Evolutionary conservation across 2,113 vertebrate genomes (phyloP).

Genomic region (Eptesicus fuscus): DNA sequence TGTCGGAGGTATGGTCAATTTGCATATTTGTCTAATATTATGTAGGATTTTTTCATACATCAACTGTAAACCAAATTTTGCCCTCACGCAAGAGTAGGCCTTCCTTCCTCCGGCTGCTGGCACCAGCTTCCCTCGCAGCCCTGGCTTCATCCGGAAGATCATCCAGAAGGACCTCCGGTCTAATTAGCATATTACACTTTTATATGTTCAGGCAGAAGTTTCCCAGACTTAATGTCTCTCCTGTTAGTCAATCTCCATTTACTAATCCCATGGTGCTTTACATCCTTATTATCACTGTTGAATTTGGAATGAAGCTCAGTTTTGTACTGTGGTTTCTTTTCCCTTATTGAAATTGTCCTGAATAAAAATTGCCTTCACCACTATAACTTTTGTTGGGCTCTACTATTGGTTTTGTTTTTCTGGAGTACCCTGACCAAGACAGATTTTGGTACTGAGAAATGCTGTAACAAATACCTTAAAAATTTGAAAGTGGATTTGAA

Average conservation of each 20-base stretch:
- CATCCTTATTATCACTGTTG: background rate
- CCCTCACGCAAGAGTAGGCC: background rate
- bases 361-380: background rate
- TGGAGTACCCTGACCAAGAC: background rate
- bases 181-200: no score
- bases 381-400: background rate
- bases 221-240: background rate
- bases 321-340: background rate
- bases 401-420: background rate
- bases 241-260: background rate
- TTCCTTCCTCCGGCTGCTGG: no score
- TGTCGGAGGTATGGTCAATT: no score
- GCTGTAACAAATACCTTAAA: background rate
- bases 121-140: no score
- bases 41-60: background rate
- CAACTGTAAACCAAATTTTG: background rate
- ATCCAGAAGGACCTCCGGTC: no score
- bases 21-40: no score
- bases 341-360: background rate
- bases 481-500: background rate
- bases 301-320: background rate
- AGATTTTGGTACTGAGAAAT: background rate
- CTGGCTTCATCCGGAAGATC: no score
- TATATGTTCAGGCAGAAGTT: background rate
- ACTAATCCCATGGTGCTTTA: background rate